phyloP scores from a whole-genome alignment of 2,113 vertebrate genomes.

The Heterochromis multidens region DNA sequence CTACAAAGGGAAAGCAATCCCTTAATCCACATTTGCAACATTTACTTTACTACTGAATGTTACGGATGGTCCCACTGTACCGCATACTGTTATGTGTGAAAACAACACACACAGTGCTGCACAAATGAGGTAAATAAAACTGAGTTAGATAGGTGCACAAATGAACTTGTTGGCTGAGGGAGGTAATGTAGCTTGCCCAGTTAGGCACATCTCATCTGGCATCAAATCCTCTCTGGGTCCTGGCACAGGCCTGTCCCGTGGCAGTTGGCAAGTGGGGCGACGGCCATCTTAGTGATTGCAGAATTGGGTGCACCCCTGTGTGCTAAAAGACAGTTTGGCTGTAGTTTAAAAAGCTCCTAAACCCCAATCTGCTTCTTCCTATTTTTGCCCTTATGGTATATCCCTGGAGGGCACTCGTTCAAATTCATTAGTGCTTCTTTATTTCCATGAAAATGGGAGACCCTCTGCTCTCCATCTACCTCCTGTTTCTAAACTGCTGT shows the following conservation, averaged over 20 bases:
- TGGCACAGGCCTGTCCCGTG: constrained; percentile 43
- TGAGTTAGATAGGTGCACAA: constrained; percentile 36
- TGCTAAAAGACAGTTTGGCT: constrained; percentile 57
- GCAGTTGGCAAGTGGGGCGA: constrained; percentile 56
- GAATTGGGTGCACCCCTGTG: constrained; percentile 56
- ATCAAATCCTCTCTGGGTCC: constrained; percentile 15
- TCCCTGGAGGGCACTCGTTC: constrained; percentile 62
- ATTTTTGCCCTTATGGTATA: constrained; percentile 59
- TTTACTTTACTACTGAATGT: background rate
- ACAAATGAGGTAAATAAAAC: constrained; percentile 39
- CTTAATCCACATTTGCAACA: background rate
- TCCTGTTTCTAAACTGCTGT: constrained; percentile 47
- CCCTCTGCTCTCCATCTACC: constrained; percentile 56
- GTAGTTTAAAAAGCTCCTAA: constrained; percentile 49
- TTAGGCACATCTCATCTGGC: constrained; percentile 52
- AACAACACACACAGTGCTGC: background rate
- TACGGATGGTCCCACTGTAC: background rate
- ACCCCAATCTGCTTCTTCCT: constrained; percentile 58
- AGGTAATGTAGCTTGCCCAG: constrained; percentile 9
- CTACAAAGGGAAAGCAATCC: background rate
- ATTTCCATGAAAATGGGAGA: constrained; percentile 66
- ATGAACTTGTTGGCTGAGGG: constrained; percentile 35
- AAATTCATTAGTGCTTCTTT: constrained; percentile 67
- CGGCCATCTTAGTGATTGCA: constrained; percentile 54
- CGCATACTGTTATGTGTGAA: background rate